phyloP scores from a whole-genome alignment of 2,113 vertebrate genomes.

The Tichodroma muraria region DNA sequence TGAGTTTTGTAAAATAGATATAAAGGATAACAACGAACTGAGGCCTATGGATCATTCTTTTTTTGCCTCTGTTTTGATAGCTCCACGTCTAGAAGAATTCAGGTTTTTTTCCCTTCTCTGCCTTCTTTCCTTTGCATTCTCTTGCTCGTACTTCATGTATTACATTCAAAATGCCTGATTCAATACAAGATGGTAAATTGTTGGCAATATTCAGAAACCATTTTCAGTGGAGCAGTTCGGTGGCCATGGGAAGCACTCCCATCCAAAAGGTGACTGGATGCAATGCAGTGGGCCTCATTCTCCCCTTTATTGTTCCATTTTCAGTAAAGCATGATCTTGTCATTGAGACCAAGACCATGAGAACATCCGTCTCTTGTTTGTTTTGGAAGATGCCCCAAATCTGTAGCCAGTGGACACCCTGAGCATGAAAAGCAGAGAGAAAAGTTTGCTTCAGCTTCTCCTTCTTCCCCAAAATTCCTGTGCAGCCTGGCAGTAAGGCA shows the following conservation, averaged over 20 bases:
- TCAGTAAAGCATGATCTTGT: background rate
- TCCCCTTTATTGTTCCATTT: background rate
- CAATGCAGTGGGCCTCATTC: background rate
- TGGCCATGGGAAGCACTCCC: background rate
- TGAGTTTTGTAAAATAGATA: background rate
- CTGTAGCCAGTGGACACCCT: background rate
- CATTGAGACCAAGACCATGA: background rate
- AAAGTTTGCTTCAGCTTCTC: background rate
- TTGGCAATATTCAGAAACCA: background rate
- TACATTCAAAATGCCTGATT: background rate
- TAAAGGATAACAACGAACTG: background rate
- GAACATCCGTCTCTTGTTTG: background rate
- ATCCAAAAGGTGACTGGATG: background rate
- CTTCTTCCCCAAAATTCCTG: background rate
- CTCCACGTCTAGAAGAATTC: background rate
- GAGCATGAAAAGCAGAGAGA: background rate
- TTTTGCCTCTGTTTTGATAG: background rate
- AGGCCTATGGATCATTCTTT: background rate
- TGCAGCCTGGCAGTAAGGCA: background rate
- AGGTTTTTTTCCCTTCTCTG: background rate
- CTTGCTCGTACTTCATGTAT: background rate
- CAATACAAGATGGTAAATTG: background rate
- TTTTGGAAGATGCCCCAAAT: background rate
- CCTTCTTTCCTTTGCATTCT: background rate
- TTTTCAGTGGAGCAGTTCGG: background rate